phyloP scores from a whole-genome alignment of 2,113 vertebrate genomes.

The Numida meleagris region DNA sequence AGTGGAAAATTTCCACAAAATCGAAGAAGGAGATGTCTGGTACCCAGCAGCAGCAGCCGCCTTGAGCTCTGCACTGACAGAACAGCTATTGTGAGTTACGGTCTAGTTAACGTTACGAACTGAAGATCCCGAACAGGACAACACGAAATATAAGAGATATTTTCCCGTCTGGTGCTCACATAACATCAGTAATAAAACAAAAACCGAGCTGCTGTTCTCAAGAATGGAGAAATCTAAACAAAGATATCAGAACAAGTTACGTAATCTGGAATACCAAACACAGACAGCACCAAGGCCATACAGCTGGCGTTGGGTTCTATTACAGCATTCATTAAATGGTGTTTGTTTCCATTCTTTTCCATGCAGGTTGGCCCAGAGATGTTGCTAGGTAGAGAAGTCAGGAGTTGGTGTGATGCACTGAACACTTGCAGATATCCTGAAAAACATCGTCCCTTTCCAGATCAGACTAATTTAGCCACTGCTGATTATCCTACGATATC shows the following conservation, averaged over 20 bases:
- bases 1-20: background rate
- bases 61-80: background rate
- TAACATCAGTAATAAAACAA: background rate
- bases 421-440: background rate
- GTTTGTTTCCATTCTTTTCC: background rate
- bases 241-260: background rate
- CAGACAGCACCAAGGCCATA: background rate
- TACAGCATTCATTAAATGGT: rapidly evolving
- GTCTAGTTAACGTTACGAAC: background rate
- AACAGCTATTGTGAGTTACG: background rate
- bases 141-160: background rate
- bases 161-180: background rate
- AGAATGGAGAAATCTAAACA: background rate
- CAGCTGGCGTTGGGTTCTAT: background rate
- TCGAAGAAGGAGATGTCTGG: background rate
- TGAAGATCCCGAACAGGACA: background rate
- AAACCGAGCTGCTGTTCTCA: background rate
- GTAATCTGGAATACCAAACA: background rate
- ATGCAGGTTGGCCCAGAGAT: background rate
- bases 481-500: background rate
- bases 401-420: background rate
- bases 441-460: background rate
- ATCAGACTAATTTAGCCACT: background rate
- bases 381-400: background rate
- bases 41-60: background rate